These are phyloP conservation scores for Mesodorylaimus sp. DNA, from an alignment of 2,888 invertebrate genomes.

Conservation along the genomic window DNA sequence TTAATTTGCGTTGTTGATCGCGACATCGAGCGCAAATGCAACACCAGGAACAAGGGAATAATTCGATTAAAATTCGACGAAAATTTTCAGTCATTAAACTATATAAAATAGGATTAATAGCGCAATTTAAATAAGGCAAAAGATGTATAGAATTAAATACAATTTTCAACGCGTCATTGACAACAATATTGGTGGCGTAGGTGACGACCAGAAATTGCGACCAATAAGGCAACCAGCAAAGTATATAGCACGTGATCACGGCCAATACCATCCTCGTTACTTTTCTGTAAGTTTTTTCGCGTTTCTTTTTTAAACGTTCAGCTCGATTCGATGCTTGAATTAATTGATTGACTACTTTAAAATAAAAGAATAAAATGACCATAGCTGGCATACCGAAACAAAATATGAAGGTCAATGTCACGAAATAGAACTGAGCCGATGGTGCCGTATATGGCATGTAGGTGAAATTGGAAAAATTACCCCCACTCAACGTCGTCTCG, in stretches of 20 bases:
- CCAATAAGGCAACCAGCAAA: conserved; percentile 13
- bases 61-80: background rate
- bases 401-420: background rate
- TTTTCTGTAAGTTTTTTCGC: background rate
- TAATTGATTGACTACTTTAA: background rate
- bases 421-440: background rate
- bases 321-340: background rate
- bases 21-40: too few relatives aligned
- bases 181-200: too few relatives aligned
- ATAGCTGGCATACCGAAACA: background rate
- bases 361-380: background rate
- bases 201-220: background rate
- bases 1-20: too few relatives aligned
- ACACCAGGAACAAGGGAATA: background rate
- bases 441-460: too few relatives aligned
- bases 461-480: background rate
- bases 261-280: conserved; percentile 9
- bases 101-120: conserved; percentile 8
- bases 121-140: conserved; percentile 8
- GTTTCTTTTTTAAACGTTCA: background rate
- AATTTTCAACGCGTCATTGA: background rate
- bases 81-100: conserved; percentile 1
- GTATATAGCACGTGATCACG: conserved; percentile 9
- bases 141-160: conserved; percentile 6
- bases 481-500: background rate